These are phyloP conservation scores for Neodiprion fabricii DNA, from an alignment of 1,140 invertebrate genomes.

Conservation along the genomic window DNA sequence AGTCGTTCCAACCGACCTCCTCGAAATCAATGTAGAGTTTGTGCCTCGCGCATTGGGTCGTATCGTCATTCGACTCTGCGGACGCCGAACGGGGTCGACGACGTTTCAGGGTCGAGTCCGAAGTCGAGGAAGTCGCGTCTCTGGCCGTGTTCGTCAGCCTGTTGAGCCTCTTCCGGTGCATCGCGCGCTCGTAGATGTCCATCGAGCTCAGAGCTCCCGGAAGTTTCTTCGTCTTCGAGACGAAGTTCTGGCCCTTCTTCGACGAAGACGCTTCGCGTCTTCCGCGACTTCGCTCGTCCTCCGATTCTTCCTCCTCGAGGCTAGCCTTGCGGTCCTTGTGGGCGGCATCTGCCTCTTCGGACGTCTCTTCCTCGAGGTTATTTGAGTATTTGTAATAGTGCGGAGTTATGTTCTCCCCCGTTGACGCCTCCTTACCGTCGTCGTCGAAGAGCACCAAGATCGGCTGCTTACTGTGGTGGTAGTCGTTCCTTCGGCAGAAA, in stretches of 20 bases:
- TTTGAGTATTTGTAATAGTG: conserved; percentile 32
- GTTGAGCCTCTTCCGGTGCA: conserved; percentile 35
- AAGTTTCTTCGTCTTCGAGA: conserved; percentile 15
- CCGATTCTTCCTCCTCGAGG: conserved; percentile 18
- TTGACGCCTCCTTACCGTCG: conserved; percentile 26
- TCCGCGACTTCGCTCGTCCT: conserved; percentile 6
- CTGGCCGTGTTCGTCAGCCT: conserved; percentile 26
- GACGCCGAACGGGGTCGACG: neutral
- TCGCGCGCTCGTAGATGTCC: conserved; percentile 43
- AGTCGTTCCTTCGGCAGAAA: conserved; percentile 40
- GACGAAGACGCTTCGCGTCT: conserved; percentile 14
- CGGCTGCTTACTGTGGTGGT: conserved; percentile 48
- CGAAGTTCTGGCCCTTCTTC: conserved; percentile 16
- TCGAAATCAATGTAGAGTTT: conserved; percentile 67
- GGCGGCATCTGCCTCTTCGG: conserved; percentile 8
- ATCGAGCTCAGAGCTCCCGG: conserved; percentile 33
- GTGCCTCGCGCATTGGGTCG: conserved; percentile 53
- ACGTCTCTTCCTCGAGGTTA: conserved; percentile 25
- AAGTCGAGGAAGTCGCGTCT: neutral
- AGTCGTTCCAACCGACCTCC: conserved; percentile 70
- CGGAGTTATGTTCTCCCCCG: conserved; percentile 15
- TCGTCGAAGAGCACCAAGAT: conserved; percentile 54
- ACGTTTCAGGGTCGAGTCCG: neutral
- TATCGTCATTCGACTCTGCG: conserved; percentile 20
- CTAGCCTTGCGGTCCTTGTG: conserved; percentile 6